Conservation (phyloP, 1,140 invertebrate genomes). For the Apis laboriosa region DNA sequence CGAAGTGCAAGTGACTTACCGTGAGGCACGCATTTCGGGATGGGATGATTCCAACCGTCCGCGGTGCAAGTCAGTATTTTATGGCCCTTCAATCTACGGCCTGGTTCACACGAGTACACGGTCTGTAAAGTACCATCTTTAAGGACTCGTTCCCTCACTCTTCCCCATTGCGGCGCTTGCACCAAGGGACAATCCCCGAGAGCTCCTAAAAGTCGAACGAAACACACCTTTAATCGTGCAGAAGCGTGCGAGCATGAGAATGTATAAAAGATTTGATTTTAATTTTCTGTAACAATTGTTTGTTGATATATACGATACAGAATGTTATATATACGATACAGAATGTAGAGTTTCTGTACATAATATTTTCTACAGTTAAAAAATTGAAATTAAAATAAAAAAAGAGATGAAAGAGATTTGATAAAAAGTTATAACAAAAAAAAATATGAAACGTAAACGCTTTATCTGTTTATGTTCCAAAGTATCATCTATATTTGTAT, state of each 20-base stretch:
- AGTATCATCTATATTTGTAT: not conserved
- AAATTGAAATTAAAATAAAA: too few species aligned
- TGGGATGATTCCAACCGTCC: constrained; percentile 71
- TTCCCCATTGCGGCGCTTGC: constrained; percentile 70
- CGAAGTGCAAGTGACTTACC: constrained; percentile 62
- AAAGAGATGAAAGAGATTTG: not conserved
- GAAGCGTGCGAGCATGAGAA: not conserved
- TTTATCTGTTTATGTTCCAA: not conserved
- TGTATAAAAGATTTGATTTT: too few species aligned
- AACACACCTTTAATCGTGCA: constrained; percentile 1
- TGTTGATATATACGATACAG: too few species aligned
- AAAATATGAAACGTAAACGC: not conserved
- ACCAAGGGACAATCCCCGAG: constrained; percentile 68
- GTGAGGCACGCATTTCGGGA: constrained; percentile 70
- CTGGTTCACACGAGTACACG: constrained; percentile 73
- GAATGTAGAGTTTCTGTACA: not conserved
- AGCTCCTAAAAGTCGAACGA: constrained; percentile 65
- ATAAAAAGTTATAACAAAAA: not conserved
- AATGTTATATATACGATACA: not conserved
- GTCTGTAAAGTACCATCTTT: constrained; percentile 71
- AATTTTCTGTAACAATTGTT: too few species aligned
- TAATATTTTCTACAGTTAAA: not conserved
- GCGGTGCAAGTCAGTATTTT: constrained; percentile 73
- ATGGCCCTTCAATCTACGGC: constrained; percentile 72
- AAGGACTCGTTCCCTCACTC: constrained; percentile 67